Evolutionary conservation across 1,140 invertebrate species (phyloP), one percentile per base, ranked within the genome.

Genomic region (Varroa destructor): DNA sequence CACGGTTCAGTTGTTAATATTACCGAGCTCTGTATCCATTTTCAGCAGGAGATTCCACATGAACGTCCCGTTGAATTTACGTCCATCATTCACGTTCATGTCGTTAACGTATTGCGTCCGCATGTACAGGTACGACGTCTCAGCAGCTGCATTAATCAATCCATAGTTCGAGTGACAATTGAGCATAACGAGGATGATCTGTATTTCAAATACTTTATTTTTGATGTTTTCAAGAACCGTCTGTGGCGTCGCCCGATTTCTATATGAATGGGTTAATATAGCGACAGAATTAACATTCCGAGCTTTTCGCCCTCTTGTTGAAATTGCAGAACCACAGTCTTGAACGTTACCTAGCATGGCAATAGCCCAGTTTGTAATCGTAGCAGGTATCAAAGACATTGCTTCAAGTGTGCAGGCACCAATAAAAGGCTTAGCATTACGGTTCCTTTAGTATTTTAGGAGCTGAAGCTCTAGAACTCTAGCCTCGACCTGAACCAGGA

Each of bases 81-180:
- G 40, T 37, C 40, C 61, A 37, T 43, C 36, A 37, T 67, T 67
- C 1, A 76, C 12, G 86, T 91, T 71, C 70, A 75, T 42, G 80
- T 77, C 77, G 58, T 87, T 88, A 6, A 94, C 81, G 76, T 90
- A 93, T 75, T 93, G 90, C 0, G 91, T 93, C 14, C 91, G 77
- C 56, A 91, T 81, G 3, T 89, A 89, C 57, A 88, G 79, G 2
- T 82, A 77, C 10, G 61, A 36, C 0, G 88, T 77, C 80, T 94
- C 91, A 0, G 88, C 86, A 6, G 83, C 80, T 75, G 87, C 84
- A 78, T 93, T 93, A 0, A 92, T 77, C 58, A 78, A 77, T 71
- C 82, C 79, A 71, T 77, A 77, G 36, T 83, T n/a, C 83, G 83
- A 37, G 83, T 74, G 25, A 82, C 76, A 77, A 8, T 40, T 46